Base-by-base conservation (phyloP, 2,888 invertebrate genomes). In the Andrena dorsata region DNA sequence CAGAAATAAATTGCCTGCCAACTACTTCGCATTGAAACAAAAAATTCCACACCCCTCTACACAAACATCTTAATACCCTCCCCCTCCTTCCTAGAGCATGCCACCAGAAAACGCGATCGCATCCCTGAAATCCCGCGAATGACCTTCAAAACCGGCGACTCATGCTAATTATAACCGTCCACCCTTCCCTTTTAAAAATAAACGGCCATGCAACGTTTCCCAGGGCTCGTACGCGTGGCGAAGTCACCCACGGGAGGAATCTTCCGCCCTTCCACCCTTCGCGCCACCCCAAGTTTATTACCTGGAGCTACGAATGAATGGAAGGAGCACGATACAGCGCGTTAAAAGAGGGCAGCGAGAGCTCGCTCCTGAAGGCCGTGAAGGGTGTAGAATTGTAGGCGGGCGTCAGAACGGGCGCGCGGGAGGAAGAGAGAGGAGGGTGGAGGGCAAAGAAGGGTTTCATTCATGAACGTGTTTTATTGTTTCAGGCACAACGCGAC, bases 401-500 rank as follows among this genome's bases (percentile, higher is more conserved):
- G 76, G 80, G 83, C 75, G 78, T 79, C 82, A 71, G 76, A 70
- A 72, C 77, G 79, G 77, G 86, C 81, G 73, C 69, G 82, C 70
- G 75, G 58, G 83, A 66, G 63, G 77, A 68, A 82, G 80, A 88
- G 89, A 88, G 89, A 13, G 32, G 1, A 2, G 8, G 1, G 8
- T 68, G 71, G 69, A 83, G 68, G 56, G 79, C 70, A 82, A 78
- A 88, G 88, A 88, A 88, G 89, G 90, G 89, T 85, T 92, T 92
- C 92, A 93, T 92, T 92, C 93, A 92, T 90, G 87, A 92, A 92
- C 86, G 91, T 93, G 91, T 93, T 93, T 93, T 92, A 93, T 93
- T 92, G 92, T 91, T 92, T 90, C 91, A 92, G 91, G 86, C 90
- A 89, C 87, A 91, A 90, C 90, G 88, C 86, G 86, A 87, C 86